Base-by-base conservation (phyloP, 1,140 invertebrate species). In the Cotesia vestalis region DNA sequence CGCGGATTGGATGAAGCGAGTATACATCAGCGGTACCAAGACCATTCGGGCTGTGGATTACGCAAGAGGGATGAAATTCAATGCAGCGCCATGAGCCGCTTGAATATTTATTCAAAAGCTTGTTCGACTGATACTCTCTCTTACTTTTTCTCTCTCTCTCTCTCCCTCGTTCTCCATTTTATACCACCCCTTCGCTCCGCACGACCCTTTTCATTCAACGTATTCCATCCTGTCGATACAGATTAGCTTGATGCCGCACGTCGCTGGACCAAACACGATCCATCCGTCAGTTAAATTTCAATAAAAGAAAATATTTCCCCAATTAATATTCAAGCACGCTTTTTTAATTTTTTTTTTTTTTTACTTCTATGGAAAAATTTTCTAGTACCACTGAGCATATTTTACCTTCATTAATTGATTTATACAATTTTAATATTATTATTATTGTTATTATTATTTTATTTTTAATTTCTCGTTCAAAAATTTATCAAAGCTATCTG, bases 101-200 rank as follows among this genome's bases (percentile, higher is more conserved):
- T 38, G 55, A 69, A 40, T 69, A 69, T 69, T 69, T 46, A 60
- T 60, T 69, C 55, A 63, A 71, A 71, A 71, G 38, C 60, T 36
- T 46, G 17, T 53, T 55, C 4, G 53, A 55, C 53, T 55, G 14
- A 55, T 55, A 17, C 40, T 51, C 40, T 17, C 17, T 36, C 34
- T 17, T 6, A 6, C n/a, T 53, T 4, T 40, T 9, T 40, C 38
- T 0, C 9, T 40, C 38, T 40, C 38, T 40, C 6, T 46, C 40
- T 46, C 40, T 46, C 6, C 11, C 8, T 46, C 11, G 1, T 3
- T 46, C 40, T 46, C 40, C 8, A 46, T 11, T 9, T 46, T 8
- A 27, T 46, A 46, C n/a, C 4, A 40, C 14, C 14, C n/a, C 35
- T 51, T 52, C 14, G 14, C 8, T 52, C 6, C 55, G 11, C 40